Percentiles rank a stretch among this genome's conserved stretches.
phyloP scores from a whole-genome alignment of 2,797 vertebrate genomes.

The Halcyon leucocephala region DNA sequence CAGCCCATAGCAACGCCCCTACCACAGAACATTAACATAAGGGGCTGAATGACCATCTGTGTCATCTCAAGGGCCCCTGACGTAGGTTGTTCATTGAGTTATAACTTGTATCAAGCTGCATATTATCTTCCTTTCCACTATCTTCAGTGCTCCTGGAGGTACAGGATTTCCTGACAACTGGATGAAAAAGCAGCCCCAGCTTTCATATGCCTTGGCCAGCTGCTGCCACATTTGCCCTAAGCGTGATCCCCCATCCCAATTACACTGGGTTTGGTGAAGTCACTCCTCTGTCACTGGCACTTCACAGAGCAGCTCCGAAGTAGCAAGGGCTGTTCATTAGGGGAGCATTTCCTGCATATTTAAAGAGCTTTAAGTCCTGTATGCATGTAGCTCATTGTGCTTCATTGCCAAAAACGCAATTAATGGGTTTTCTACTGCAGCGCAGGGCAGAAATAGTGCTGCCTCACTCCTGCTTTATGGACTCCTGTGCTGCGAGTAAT shows the following conservation, averaged over 20 bases:
- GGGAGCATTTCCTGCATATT: slow-evolving; percentile 17
- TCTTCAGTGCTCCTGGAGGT: neutral
- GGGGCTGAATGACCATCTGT: neutral
- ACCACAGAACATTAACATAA: neutral
- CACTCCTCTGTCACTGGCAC: neutral
- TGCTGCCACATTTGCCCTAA: neutral
- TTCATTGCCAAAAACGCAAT: slow-evolving; percentile 52
- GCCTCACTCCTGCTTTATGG: slow-evolving; percentile 16
- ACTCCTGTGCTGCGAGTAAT: neutral
- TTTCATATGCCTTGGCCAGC: neutral
- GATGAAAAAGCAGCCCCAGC: neutral
- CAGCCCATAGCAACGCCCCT: neutral
- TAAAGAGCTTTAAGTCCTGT: slow-evolving; percentile 27
- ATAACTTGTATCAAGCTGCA: neutral
- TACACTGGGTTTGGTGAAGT: neutral
- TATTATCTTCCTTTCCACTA: neutral
- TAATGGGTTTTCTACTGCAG: slow-evolving; percentile 54
- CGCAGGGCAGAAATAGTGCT: neutral
- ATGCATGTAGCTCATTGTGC: neutral
- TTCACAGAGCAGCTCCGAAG: neutral
- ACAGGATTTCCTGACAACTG: neutral
- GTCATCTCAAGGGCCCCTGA: neutral
- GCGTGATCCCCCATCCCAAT: neutral
- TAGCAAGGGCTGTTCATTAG: neutral
- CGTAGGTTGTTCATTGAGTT: neutral